Evolutionary conservation across 2,888 invertebrate genomes (phyloP), one percentile per base, ranked within the genome.

Genomic region (Julus scandinavius): DNA sequence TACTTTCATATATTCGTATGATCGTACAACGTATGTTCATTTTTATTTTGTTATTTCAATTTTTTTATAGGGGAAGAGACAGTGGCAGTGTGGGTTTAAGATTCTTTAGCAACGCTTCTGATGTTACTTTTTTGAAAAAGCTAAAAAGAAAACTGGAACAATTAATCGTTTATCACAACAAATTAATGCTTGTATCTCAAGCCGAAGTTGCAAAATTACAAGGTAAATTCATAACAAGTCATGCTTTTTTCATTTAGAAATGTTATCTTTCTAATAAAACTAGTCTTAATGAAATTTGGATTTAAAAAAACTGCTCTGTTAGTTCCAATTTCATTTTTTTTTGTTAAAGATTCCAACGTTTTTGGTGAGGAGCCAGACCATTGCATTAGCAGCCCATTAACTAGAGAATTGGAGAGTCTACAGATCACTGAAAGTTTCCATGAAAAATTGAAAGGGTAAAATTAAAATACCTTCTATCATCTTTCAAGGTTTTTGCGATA

Each of bases 51-150:
- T n/a, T 63, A 63, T 20, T 72, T 72, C 7, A 9, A 72, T 29
- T 29, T 45, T 45, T 45, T 7, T 5, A 45, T 88, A 86, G 86
- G 41, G 38, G 13, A 20, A 58, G 20, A 38, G 88, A 38, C 41
- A 7, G 38, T 86, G 94, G 94, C 87, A 95, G 96, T 89, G 94
- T 96, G 0, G 95, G 96, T 1, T 94, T 95, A 90, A 95, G 95
- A 91, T 96, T 96, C 92, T 96, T 96, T 91, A 95, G 95, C 90
- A 95, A 94, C 2, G 94, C 95, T 91, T 93, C 95, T 17, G 94
- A 95, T 91, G 93, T 95, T 87, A 17, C 87, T 9, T 38, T 87
- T 40, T 38, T 80, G 80, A 87, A 87, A 38, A 87, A 87, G 54
- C 29, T 87, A 20, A 87, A 87, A 54, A 54, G 54, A 17, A 87